Evolutionary conservation across 2,113 vertebrate species (phyloP).

Genomic region (Spea multiplicata): DNA sequence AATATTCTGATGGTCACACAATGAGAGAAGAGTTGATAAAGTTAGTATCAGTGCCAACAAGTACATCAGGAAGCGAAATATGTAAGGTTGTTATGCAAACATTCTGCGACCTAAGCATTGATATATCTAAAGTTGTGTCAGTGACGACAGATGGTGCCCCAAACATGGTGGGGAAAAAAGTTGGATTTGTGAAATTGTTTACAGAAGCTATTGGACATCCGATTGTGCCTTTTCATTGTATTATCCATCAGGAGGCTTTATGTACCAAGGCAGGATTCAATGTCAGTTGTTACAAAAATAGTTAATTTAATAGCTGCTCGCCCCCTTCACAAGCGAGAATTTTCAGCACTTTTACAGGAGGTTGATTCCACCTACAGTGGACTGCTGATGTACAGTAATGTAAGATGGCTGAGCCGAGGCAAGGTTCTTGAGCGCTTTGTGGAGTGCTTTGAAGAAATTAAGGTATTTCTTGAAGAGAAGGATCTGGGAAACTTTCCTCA

Average conservation of each 20-base stretch:
- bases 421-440: constrained; percentile 28
- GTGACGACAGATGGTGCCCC: constrained; percentile 22
- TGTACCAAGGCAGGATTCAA: constrained; percentile 41
- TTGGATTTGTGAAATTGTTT: constrained; percentile 35
- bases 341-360: constrained; percentile 1
- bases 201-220: constrained; percentile 31
- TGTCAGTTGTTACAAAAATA: constrained; percentile 32
- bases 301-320: background rate
- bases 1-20: too few relatives aligned
- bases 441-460: constrained; percentile 43
- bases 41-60: constrained; percentile 37
- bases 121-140: constrained; percentile 33
- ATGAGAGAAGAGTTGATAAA: too few relatives aligned
- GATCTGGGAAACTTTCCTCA: constrained; percentile 22
- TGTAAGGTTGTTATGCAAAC: constrained; percentile 15
- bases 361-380: background rate
- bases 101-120: constrained; percentile 21
- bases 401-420: constrained; percentile 5
- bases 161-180: constrained; percentile 14
- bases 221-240: constrained; percentile 31
- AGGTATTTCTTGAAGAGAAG: constrained; percentile 12
- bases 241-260: constrained; percentile 32
- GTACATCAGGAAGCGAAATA: constrained; percentile 40
- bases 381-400: background rate
- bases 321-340: constrained; percentile 13